Evolutionary conservation across 1,140 invertebrate species (phyloP), one percentile per base, ranked within the genome.

Genomic region (Pogonus chalceus): DNA sequence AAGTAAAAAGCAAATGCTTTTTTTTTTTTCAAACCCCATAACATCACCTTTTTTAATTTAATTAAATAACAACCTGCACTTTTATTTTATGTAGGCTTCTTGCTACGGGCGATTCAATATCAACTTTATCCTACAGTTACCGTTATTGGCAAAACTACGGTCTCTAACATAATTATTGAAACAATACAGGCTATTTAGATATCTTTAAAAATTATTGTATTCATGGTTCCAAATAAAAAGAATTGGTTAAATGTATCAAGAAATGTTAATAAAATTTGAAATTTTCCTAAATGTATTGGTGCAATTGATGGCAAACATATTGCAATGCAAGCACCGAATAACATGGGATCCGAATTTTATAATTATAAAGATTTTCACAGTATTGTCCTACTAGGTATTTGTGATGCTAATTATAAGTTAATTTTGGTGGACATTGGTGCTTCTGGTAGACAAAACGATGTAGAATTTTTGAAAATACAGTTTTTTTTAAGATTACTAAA

Each of bases 321-420:
- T 23, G 18, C 2, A 10, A 51, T 55, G 16, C 37, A 64, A 51
- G 53, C 54, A 24, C 71, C 71, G 21, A 7, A 37, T 22, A 62
- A 62, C 23, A 56, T 58, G 35, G 69, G 72, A 20, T 58, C 64
- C 2, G 21, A 54, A 16, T 75, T 59, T 59, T 70, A 62, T 35
- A 74, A 73, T 55, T 69, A 73, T 48, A 75, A 72, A 50, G 39
- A 60, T 10, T 61, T 51, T 35, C 70, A 65, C 52, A 68, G 64
- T 35, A 63, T 72, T 20, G 68, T 74, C 9, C 57, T 75, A 20
- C 56, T 72, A 10, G 72, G 63, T 7, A 48, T 69, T 2, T 62
- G 62, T 37, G 68, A 73, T 61, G 67, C 67, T 2, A 59, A 70
- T 31, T 73, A 66, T 52, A 59, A 62, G 26, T 73, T 74, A 54